These are phyloP conservation scores for Morpho achilles DNA, from an alignment of 2,888 invertebrate species.

Conservation along the genomic window DNA sequence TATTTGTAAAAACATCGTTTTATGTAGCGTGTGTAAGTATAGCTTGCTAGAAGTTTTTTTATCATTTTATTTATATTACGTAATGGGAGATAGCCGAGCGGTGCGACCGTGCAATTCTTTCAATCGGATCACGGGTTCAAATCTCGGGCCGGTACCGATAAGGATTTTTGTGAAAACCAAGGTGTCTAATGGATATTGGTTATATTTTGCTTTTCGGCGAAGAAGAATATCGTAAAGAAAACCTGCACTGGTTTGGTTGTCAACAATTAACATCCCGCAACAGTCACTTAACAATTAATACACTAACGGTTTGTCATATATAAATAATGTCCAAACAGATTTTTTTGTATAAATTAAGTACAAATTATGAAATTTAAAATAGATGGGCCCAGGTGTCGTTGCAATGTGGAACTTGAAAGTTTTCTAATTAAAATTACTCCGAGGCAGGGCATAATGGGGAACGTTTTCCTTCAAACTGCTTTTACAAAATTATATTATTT, in stretches of 20 bases:
- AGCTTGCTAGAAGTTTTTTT: background rate
- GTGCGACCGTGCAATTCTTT: background rate
- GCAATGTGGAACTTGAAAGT: conserved; percentile 20
- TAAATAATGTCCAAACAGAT: too few relatives aligned
- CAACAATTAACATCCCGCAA: too few relatives aligned
- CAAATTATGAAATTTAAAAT: conserved; percentile 15
- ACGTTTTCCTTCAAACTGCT: background rate
- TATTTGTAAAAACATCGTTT: conserved; percentile 4
- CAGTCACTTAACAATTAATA: too few relatives aligned
- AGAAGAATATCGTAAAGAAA: too few relatives aligned
- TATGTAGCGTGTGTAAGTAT: background rate
- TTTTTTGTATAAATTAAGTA: background rate
- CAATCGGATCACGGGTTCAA: background rate
- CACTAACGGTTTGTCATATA: too few relatives aligned
- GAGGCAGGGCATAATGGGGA: conserved; percentile 9
- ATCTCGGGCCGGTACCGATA: too few relatives aligned
- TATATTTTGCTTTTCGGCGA: too few relatives aligned
- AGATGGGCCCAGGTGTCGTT: conserved; percentile 8
- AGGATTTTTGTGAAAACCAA: too few relatives aligned
- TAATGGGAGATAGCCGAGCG: too few relatives aligned
- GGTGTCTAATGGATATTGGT: too few relatives aligned
- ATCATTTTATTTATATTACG: background rate
- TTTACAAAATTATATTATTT: too few relatives aligned
- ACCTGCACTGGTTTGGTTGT: too few relatives aligned
- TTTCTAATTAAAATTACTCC: conserved; percentile 28